Conservation (phyloP, 2,797 vertebrate species). For the Enteromius thamalakanensis region DNA sequence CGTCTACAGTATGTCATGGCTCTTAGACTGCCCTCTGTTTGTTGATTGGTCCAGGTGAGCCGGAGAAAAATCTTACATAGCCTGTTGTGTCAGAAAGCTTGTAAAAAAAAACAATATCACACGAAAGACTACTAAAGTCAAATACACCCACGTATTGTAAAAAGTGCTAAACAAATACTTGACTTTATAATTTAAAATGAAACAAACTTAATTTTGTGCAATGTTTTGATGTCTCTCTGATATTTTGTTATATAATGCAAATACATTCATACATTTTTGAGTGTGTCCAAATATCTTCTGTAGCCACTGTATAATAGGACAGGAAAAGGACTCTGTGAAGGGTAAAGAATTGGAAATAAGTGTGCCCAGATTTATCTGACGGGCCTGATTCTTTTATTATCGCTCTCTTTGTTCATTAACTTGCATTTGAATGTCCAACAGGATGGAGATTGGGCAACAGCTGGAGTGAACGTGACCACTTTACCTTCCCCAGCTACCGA, state of each 20-base stretch:
- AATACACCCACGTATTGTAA: not conserved
- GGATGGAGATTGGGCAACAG: not conserved
- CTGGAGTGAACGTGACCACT: not conserved
- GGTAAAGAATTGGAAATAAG: not conserved
- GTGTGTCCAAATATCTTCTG: constrained; percentile 1
- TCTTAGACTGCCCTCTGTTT: no score
- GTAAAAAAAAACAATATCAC: no score
- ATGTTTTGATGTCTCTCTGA: not conserved
- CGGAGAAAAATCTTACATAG: no score
- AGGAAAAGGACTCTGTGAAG: not conserved
- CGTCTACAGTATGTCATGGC: no score
- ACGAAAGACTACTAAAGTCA: no score
- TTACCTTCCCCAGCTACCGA: constrained; percentile 52
- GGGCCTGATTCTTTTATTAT: not conserved
- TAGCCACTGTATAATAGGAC: not conserved
- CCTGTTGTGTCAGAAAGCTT: no score
- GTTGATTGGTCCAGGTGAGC: no score
- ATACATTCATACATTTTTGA: not conserved
- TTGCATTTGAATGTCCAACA: constrained; percentile 5
- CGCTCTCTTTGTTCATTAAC: not conserved
- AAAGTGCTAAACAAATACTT: not conserved
- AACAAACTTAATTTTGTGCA: not conserved
- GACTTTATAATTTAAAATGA: not conserved
- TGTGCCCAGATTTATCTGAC: not conserved
- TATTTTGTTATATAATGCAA: not conserved